These are phyloP conservation scores for Blera fallax DNA, from an alignment of 2,888 invertebrate species.

Conservation along the genomic window DNA sequence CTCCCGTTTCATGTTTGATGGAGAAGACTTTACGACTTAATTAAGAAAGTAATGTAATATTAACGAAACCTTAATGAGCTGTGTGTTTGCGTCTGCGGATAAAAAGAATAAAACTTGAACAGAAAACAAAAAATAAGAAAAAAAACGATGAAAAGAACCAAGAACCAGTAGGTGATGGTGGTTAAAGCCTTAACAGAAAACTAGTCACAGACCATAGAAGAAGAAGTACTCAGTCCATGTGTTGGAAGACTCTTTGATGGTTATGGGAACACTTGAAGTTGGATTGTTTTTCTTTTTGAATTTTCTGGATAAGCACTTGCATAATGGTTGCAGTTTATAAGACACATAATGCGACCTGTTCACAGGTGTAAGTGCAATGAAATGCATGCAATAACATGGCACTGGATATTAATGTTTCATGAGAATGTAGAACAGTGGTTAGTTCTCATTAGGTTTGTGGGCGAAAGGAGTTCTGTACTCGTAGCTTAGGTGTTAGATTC, in stretches of 20 bases:
- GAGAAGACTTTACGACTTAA: conserved; percentile 63
- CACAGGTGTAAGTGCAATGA: conserved; percentile 27
- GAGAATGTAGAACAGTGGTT: conserved; percentile 21
- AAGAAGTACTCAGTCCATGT: not conserved
- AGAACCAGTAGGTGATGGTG: conserved; percentile 27
- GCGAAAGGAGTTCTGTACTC: no score
- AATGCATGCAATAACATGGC: conserved; percentile 6
- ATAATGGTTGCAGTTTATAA: conserved; percentile 49
- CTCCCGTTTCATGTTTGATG: conserved; percentile 69
- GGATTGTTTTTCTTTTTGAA: not conserved
- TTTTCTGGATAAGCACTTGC: conserved; percentile 24
- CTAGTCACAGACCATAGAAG: not conserved
- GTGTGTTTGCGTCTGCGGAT: conserved; percentile 18
- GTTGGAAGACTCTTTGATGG: conserved; percentile 15
- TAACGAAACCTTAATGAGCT: conserved; percentile 68
- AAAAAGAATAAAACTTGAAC: not conserved
- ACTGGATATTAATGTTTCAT: conserved; percentile 22
- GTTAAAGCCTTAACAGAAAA: not conserved
- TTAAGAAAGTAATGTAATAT: conserved; percentile 67
- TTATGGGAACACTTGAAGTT: conserved; percentile 32
- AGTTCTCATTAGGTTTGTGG: not conserved
- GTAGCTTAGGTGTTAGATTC: no score
- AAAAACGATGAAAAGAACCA: not conserved
- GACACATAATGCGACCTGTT: conserved; percentile 37
- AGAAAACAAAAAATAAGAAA: not conserved